Base-by-base conservation (phyloP, 1,140 invertebrate genomes). In the Nylanderia fulva region DNA sequence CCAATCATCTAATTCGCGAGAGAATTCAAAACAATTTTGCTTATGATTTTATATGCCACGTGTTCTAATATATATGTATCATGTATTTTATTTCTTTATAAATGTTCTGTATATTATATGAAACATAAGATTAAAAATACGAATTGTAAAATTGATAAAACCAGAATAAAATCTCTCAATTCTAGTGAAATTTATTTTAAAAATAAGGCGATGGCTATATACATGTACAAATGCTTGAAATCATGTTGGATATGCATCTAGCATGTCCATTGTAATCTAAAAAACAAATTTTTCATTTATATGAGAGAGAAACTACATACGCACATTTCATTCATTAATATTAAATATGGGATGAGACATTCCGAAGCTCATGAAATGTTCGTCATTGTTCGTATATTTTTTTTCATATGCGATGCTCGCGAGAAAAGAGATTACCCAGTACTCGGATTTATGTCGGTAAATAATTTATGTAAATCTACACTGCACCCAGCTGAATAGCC, bases 391-490 rank as follows among this genome's bases (percentile, higher is more conserved):
- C 66, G 7, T 7, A 15, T 61, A 63, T 60, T 45, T 15, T 58
- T 56, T n/a, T 52, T 45, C 54, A 18, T 56, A 29, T 56, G 54
- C 74, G 33, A 71, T n/a, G 54, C 9, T 24, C 24, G 42, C 13
- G 52, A 48, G 45, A 63, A 89, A 90, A 89, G 56, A 36, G 76
- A 85, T 85, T 76, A 69, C 58, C 75, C 39, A 77, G 48, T 58
- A 60, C 48, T 66, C 64, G 58, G 88, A 90, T 89, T 90, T 90
- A 90, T 84, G 66, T 74, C 13, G 85, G 45, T 54, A 69, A 87
- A 89, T 90, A 90, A 90, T 90, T 90, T 90, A 90, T 90, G 86
- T 74, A 89, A 87, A 90, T 89, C 88, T 75, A n/a, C 61, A 52
- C 60, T 60, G 52, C 52, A 82, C 76, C 45, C 48, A 48, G 45